Conservation (phyloP, 2,113 vertebrate genomes). For the Heterotilapia buettikoferi region DNA sequence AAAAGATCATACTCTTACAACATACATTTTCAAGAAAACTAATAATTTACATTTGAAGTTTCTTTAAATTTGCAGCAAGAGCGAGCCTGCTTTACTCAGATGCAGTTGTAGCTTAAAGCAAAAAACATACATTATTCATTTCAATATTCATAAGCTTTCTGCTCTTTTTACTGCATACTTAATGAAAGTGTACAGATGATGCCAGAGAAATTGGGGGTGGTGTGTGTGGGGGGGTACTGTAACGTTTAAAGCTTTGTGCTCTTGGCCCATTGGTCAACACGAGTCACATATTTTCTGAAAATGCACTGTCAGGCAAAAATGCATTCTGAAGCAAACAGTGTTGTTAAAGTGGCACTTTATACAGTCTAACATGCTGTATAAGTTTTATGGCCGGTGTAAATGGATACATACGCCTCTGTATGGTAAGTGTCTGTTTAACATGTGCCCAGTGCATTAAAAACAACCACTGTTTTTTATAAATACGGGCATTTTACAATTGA, state of each 20-base stretch:
- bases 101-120: constrained; percentile 49
- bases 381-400: background rate
- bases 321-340: background rate
- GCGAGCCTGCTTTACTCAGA: constrained; percentile 19
- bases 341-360: background rate
- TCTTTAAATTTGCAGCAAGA: constrained; percentile 39
- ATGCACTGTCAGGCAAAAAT: background rate
- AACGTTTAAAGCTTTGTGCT: background rate
- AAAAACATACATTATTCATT: constrained; percentile 65
- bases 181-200: constrained; percentile 38
- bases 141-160: constrained; percentile 57
- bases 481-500: background rate
- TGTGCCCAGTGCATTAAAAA: background rate
- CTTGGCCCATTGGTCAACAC: constrained; percentile 7
- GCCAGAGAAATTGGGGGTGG: background rate
- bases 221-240: background rate
- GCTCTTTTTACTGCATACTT: constrained; percentile 42
- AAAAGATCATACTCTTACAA: background rate
- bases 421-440: background rate
- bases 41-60: constrained; percentile 49
- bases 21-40: background rate
- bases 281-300: background rate
- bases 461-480: background rate
- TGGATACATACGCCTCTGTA: background rate
- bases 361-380: background rate